These are phyloP conservation scores for Lichenostomus cassidix DNA, from an alignment of 2,113 vertebrate species.

Conservation along the genomic window DNA sequence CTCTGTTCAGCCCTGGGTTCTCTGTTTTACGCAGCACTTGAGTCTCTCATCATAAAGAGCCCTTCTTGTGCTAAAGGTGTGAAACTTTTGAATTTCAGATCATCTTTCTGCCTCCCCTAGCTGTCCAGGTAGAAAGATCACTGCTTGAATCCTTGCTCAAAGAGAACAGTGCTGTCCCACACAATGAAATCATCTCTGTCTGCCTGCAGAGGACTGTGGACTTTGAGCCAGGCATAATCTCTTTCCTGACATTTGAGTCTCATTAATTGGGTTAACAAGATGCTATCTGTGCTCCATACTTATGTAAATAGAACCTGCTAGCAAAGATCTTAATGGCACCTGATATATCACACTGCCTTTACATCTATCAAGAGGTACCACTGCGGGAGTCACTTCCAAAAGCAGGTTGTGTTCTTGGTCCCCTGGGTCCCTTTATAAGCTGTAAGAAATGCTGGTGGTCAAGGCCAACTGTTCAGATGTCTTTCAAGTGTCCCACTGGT, in stretches of 20 bases:
- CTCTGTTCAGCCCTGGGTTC: background rate
- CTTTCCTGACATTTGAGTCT: slow-evolving; percentile 37
- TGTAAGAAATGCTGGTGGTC: slow-evolving; percentile 65
- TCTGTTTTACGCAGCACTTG: background rate
- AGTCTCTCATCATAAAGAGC: background rate
- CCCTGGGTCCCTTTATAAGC: slow-evolving; percentile 50
- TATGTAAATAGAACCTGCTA: background rate
- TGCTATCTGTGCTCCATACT: background rate
- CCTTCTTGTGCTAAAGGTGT: background rate
- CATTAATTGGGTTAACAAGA: slow-evolving; percentile 49
- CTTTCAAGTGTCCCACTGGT: slow-evolving; percentile 70
- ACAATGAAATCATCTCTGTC: slow-evolving; percentile 18
- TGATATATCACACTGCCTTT: slow-evolving; percentile 8
- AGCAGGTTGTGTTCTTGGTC: slow-evolving; percentile 36
- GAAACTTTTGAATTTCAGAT: slow-evolving; percentile 7
- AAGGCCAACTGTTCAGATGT: slow-evolving; percentile 67
- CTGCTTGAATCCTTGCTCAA: background rate
- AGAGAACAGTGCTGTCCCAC: background rate
- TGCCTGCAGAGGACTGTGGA: background rate
- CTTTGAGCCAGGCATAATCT: background rate
- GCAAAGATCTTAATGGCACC: slow-evolving; percentile 33
- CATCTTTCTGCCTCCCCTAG: background rate
- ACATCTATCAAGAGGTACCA: background rate
- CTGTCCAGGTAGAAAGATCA: background rate
- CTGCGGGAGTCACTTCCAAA: slow-evolving; percentile 8